Conservation (phyloP, 2,113 vertebrate species). For the Penelope pileata region DNA sequence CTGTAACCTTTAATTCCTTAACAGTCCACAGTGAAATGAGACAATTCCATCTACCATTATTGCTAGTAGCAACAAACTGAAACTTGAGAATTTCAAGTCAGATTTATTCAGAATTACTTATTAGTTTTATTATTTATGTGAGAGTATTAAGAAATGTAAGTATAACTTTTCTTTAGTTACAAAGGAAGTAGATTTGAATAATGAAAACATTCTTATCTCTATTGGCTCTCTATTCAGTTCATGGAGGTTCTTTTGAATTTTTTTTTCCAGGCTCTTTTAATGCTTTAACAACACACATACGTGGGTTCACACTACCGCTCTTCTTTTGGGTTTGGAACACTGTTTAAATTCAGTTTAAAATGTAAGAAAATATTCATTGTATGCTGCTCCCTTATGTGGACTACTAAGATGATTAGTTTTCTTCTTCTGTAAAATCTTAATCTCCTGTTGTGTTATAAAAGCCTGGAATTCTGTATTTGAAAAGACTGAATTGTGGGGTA, state of each 20-base stretch:
- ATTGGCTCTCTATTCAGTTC: neutral
- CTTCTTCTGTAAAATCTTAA: slow-evolving; percentile 27
- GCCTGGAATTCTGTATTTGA: slow-evolving; percentile 28
- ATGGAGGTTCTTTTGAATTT: neutral
- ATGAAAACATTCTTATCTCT: neutral
- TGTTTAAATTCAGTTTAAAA: neutral
- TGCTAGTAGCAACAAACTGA: neutral
- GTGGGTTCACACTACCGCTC: neutral
- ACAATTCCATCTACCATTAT: neutral
- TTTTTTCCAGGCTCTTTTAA: neutral
- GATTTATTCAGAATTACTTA: neutral
- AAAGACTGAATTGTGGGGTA: neutral
- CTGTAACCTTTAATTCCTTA: neutral
- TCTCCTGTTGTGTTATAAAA: slow-evolving; percentile 48
- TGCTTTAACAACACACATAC: neutral
- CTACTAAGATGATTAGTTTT: neutral
- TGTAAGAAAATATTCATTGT: neutral
- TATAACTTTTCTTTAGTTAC: neutral
- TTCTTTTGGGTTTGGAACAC: neutral
- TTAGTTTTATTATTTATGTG: neutral
- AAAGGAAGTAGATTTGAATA: neutral
- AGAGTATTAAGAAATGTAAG: neutral
- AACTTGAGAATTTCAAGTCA: neutral
- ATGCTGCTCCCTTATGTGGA: neutral
- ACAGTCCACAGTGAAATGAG: neutral